A percentile compares a stretch with the other conserved stretches of the same genome.
phyloP scores from a whole-genome alignment of 2,888 invertebrate species.

The Melinaea marsaeus region DNA sequence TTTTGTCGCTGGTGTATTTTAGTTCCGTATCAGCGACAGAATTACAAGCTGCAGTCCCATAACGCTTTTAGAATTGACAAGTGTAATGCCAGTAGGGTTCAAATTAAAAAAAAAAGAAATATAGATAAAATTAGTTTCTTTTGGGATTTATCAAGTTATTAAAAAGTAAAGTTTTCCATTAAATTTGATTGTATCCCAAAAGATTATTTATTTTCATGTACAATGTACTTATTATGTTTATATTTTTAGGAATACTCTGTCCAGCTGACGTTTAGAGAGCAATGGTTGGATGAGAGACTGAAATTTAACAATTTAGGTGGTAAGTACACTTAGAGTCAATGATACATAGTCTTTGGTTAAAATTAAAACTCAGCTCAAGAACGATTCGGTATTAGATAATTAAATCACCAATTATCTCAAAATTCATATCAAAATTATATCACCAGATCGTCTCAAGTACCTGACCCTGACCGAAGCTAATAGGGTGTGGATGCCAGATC shows the following conservation, averaged over 20 bases:
- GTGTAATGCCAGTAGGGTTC: conserved; percentile 22
- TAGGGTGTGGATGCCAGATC: conserved; percentile 98
- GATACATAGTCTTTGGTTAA: background rate
- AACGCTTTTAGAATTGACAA: conserved; percentile 26
- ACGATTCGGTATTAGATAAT: too few relatives aligned
- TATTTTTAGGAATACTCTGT: conserved; percentile 96
- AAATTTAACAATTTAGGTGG: conserved; percentile 92
- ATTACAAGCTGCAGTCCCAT: conserved; percentile 24
- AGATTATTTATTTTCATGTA: background rate
- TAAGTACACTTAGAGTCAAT: conserved; percentile 52
- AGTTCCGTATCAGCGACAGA: conserved; percentile 20
- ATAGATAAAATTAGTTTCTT: conserved; percentile 14
- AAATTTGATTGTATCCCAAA: conserved; percentile 36
- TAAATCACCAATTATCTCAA: too few relatives aligned
- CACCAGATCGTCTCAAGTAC: conserved; percentile 89
- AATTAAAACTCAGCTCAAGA: background rate
- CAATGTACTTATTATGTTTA: conserved; percentile 22
- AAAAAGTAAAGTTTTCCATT: conserved; percentile 8
- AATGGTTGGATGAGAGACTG: conserved; percentile 96
- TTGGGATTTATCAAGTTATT: conserved; percentile 22
- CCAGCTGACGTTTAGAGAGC: conserved; percentile 97
- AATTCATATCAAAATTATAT: background rate
- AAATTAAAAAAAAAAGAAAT: conserved; percentile 12
- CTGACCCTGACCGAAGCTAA: conserved; percentile 95
- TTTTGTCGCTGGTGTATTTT: conserved; percentile 20